These are phyloP conservation scores for Rhynchonema sp. DNA, from an alignment of 2,888 invertebrate species.

Conservation along the genomic window DNA sequence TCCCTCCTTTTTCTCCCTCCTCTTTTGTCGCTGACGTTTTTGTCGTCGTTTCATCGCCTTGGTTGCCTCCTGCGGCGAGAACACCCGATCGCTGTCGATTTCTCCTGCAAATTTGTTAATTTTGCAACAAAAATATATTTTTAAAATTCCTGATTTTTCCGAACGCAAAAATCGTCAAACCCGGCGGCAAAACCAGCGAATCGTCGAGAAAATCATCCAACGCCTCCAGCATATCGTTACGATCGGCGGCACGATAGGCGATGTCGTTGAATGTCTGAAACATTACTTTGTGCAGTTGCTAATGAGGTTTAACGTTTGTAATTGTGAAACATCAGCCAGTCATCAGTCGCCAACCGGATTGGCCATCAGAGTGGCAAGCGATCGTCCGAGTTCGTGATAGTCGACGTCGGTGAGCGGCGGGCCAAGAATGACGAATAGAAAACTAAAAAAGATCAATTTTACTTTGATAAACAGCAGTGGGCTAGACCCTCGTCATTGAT, in stretches of 20 bases:
- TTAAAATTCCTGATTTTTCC: no score
- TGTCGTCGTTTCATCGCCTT: not conserved
- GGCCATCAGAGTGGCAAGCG: slow-evolving; percentile 84
- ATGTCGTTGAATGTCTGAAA: not conserved
- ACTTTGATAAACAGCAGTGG: no score
- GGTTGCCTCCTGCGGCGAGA: not conserved
- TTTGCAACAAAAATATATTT: no score
- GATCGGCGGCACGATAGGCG: not conserved
- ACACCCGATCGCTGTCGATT: not conserved
- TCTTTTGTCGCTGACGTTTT: no score
- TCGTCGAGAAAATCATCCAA: not conserved
- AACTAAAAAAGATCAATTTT: no score
- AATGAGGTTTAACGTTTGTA: no score
- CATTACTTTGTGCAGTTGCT: not conserved
- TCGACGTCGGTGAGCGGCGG: slow-evolving; percentile 60
- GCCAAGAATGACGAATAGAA: slow-evolving; percentile 74
- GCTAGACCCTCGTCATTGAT: no score
- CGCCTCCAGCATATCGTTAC: not conserved
- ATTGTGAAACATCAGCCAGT: not conserved
- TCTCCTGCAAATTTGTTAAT: no score
- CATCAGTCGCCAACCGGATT: slow-evolving; percentile 42
- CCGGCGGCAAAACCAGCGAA: not conserved
- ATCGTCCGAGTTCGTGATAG: slow-evolving; percentile 85
- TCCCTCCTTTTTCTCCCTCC: no score
- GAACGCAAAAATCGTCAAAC: no score